Base-by-base conservation (phyloP, 2,797 vertebrate species). In the Chrosomus eos region DNA sequence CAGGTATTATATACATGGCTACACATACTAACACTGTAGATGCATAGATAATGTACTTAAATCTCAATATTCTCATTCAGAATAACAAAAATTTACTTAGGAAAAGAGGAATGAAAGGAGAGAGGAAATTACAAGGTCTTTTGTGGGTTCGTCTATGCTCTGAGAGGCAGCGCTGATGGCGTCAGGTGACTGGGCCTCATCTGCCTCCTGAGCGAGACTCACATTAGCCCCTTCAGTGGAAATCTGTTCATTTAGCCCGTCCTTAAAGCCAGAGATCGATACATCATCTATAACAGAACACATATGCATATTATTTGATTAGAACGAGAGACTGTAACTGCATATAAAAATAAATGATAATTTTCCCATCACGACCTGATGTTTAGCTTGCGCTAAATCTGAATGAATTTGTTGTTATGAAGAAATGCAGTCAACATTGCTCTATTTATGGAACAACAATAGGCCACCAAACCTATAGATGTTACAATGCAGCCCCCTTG, bases 161-260 rank as follows among this genome's bases (percentile, higher is more conserved):
- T 99, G 98, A 74, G 98, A 99, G 83, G 96, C 93, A 9, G 97
- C 96, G 21, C 98, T 99, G 89, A 96, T 91, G 0, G 95, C 97
- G 88, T 99, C 98, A 18, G 98, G 97, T 83, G 98, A 99, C 58
- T 93, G 94, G 58, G 93, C 96, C 10, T 94, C 96, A 78, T 95
- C 96, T 85, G 93, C 95, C 82, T 96, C 96, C 70, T 87, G 91
- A 70, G 88, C 92, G 82, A 91, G 89, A 16, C 48, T 92, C 87
- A 95, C 94, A 0, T 89, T 91, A 67, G 92, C 90, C 73, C 92
- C 95, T 89, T 97, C 97, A 33, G 93, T 91, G 85, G 92, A 92
- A 31, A 92, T 96, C 87, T 95, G 95, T 70, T 96, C 95, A 83
- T 92, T 96, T 86, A 93, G 86, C 71, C 91, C 90, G 4, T 94